These are phyloP conservation scores for Flabesymbios commensalis DNA, from an alignment of 2,888 invertebrate genomes.

Conservation along the genomic window DNA sequence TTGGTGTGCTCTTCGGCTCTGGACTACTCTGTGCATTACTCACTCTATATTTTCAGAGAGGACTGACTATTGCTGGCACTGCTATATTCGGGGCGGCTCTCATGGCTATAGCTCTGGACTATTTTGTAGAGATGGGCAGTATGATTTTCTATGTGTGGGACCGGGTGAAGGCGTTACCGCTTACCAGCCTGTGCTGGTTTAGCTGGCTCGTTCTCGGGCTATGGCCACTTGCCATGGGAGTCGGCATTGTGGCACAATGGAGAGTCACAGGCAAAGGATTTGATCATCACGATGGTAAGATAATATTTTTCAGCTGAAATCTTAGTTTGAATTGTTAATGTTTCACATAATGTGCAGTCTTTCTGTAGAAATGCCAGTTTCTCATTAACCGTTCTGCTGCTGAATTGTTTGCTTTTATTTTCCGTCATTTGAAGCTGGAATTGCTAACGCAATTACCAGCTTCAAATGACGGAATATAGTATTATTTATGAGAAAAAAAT, in stretches of 20 bases:
- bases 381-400: too few relatives aligned
- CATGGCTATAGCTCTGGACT: constrained; percentile 73
- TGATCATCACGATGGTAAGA: constrained; percentile 61
- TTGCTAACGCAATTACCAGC: too few relatives aligned
- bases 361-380: background rate
- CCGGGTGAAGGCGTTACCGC: constrained; percentile 63
- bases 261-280: constrained; percentile 71
- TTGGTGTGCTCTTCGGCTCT: constrained; percentile 71
- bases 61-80: constrained; percentile 75
- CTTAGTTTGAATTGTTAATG: too few relatives aligned
- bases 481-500: background rate
- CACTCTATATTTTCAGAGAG: constrained; percentile 77
- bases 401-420: too few relatives aligned
- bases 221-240: constrained; percentile 74
- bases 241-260: constrained; percentile 73
- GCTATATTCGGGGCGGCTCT: constrained; percentile 78
- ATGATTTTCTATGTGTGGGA: constrained; percentile 74
- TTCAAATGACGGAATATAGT: too few relatives aligned
- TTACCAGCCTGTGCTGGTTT: constrained; percentile 70
- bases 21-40: constrained; percentile 74
- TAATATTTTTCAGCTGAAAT: too few relatives aligned
- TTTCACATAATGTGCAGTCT: too few relatives aligned
- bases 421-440: too few relatives aligned
- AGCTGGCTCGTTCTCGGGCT: constrained; percentile 76
- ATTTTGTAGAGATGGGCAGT: constrained; percentile 74